These are phyloP conservation scores for Hoplias malabaricus DNA, from an alignment of 2,113 vertebrate genomes.

Conservation along the genomic window DNA sequence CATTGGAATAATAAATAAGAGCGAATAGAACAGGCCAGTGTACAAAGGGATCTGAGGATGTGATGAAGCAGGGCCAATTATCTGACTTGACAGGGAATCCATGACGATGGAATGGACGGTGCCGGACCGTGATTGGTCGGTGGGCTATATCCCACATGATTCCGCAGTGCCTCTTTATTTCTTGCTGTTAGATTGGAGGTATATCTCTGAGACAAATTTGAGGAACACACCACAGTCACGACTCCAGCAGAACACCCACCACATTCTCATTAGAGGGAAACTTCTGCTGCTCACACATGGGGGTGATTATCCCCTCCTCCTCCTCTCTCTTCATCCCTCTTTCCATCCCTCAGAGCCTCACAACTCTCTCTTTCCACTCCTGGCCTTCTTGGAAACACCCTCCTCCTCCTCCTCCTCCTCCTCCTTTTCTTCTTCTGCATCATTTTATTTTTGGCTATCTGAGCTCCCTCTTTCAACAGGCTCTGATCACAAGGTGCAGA, in stretches of 20 bases:
- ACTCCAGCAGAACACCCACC: conserved; percentile 67
- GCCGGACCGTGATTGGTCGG: conserved; percentile 5
- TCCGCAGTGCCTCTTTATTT: conserved; percentile 21
- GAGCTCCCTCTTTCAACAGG: neutral
- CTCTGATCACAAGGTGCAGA: neutral
- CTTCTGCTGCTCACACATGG: conserved; percentile 48
- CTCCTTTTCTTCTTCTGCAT: neutral
- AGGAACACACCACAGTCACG: conserved; percentile 75
- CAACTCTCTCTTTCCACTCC: conserved; percentile 3
- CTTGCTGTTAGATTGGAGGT: conserved; percentile 13
- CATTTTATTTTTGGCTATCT: conserved; percentile 4
- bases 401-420: too few relatives aligned
- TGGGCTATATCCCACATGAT: neutral
- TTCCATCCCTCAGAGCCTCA: conserved; percentile 26
- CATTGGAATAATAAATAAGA: conserved; percentile 9
- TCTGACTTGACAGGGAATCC: conserved; percentile 51
- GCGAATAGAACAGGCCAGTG: conserved; percentile 11
- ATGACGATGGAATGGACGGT: conserved; percentile 42
- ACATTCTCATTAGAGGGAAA: conserved; percentile 69
- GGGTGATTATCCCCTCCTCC: conserved; percentile 19
- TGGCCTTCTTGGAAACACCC: conserved; percentile 20
- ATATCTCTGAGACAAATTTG: conserved; percentile 56
- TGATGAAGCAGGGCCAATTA: conserved; percentile 70
- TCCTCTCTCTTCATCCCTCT: neutral
- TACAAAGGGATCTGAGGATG: conserved; percentile 54